Conservation (phyloP, 2,113 vertebrate species). For the Odobenus rosmarus region DNA sequence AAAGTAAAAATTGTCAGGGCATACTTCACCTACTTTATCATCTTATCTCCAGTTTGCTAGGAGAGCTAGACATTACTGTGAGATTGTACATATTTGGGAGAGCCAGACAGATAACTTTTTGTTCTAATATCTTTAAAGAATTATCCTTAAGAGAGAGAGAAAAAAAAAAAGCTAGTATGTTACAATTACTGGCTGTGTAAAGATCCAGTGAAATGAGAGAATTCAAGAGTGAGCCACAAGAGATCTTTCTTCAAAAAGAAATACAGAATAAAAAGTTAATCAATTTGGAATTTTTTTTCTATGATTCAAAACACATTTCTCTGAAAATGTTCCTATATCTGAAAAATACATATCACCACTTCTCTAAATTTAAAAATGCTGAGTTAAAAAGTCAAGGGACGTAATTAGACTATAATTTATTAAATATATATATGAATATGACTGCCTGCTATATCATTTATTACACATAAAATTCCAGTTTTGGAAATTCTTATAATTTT, state of each 20-base stretch:
- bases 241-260: neutral
- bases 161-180: neutral
- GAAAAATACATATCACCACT: conserved; percentile 47
- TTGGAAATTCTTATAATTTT: conserved; percentile 67
- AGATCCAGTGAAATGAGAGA: neutral
- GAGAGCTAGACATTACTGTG: neutral
- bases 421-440: conserved; percentile 49
- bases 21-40: neutral
- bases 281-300: conserved; percentile 3
- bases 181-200: neutral
- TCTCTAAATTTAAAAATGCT: conserved; percentile 27
- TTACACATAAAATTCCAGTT: conserved; percentile 56
- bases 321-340: conserved; percentile 50
- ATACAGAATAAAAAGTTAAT: neutral
- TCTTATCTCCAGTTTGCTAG: too few relatives aligned
- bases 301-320: conserved; percentile 58
- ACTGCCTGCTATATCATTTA: conserved; percentile 43
- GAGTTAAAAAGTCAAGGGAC: conserved; percentile 50
- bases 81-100: neutral
- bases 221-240: neutral
- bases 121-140: neutral
- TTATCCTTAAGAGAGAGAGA: neutral
- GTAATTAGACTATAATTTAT: neutral
- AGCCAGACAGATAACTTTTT: neutral
- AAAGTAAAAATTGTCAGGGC: neutral